A percentile compares a stretch with the other conserved stretches of the same genome.
Conservation (phyloP, 2,113 vertebrate genomes). For the Sus scrofa region DNA sequence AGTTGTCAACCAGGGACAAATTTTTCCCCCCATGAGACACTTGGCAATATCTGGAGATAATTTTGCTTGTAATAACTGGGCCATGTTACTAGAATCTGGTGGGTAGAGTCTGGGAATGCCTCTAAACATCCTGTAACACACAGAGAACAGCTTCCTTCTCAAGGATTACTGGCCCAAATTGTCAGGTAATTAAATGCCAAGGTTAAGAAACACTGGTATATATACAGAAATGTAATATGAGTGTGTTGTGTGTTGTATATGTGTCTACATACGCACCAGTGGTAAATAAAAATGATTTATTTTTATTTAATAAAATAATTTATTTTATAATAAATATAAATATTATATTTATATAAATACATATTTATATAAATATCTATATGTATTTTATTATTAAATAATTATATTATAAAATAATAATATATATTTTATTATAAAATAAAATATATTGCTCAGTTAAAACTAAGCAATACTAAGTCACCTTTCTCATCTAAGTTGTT, state of each 20-base stretch:
- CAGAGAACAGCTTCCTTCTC: neutral
- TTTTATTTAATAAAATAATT: no score
- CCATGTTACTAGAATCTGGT: neutral
- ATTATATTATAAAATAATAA: no score
- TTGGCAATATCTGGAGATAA: neutral
- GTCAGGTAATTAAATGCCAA: neutral
- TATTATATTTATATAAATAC: no score
- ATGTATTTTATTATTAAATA: no score
- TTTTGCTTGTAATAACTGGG: neutral
- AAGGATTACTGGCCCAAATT: neutral
- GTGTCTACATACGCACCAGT: neutral
- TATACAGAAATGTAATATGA: neutral
- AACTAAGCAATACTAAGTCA: neutral
- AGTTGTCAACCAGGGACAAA: neutral
- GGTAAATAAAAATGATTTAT: neutral
- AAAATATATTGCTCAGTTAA: neutral
- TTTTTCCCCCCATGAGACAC: neutral
- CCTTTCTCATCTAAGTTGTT: neutral
- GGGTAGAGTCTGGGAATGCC: no score
- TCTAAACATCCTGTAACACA: neutral
- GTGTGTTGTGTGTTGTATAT: neutral
- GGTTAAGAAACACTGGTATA: neutral
- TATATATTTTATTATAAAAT: no score
- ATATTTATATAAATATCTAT: no score
- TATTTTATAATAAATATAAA: no score